These are phyloP conservation scores for Lycophotia porphyrea DNA, from an alignment of 2,888 invertebrate species.

Conservation along the genomic window DNA sequence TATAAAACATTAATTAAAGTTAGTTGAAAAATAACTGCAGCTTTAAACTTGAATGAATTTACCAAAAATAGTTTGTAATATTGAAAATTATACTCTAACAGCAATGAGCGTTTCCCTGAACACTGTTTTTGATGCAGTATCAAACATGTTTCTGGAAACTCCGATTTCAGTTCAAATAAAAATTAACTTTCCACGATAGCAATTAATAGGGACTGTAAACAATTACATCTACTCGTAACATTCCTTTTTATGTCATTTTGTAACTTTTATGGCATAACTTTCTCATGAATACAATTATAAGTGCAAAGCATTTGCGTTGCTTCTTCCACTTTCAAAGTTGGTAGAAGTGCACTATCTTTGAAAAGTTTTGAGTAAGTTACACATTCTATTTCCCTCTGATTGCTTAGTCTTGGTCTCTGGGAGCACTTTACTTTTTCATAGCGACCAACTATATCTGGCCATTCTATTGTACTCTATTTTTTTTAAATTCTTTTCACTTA, in stretches of 20 bases:
- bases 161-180: not conserved
- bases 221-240: conserved; percentile 4
- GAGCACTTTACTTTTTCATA: conserved; percentile 40
- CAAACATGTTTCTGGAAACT: not conserved
- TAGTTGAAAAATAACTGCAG: not conserved
- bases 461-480: conserved; percentile 1
- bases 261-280: conserved; percentile 39
- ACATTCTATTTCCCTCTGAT: conserved; percentile 52
- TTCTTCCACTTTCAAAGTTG: conserved; percentile 46
- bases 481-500: not conserved
- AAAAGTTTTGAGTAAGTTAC: conserved; percentile 52
- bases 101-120: not conserved
- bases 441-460: not conserved
- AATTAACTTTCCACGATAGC: not conserved
- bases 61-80: not conserved
- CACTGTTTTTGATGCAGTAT: not conserved
- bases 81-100: not conserved
- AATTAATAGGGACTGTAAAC: conserved; percentile 18
- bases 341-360: conserved; percentile 48
- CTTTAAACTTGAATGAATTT: not conserved
- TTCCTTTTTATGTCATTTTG: conserved; percentile 15
- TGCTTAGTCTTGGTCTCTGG: conserved; percentile 34
- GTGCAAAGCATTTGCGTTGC: conserved; percentile 46
- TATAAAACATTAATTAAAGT: not conserved
- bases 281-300: conserved; percentile 53